A percentile compares a stretch with the other conserved stretches of the same genome.
Conservation (phyloP, 2,888 invertebrate genomes). For the Nasonovia ribisnigri region DNA sequence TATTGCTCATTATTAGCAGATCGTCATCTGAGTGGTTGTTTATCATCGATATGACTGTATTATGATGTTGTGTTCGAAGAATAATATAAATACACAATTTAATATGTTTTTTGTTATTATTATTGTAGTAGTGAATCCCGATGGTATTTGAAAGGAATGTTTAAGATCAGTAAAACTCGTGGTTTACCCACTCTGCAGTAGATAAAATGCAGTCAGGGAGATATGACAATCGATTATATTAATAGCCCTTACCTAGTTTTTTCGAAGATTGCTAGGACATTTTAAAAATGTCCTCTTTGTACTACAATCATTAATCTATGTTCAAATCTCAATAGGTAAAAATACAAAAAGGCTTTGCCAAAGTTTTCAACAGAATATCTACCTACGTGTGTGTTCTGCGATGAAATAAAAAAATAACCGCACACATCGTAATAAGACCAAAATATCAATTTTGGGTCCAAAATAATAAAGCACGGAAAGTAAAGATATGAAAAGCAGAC, state of each 20-base stretch:
- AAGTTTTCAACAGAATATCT: background rate
- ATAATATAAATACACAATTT: background rate
- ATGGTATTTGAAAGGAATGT: too few species aligned
- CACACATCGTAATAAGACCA: background rate
- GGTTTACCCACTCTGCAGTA: background rate
- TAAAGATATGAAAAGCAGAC: background rate
- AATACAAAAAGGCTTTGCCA: background rate
- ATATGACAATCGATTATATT: background rate
- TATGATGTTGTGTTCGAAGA: background rate
- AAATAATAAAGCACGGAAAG: background rate
- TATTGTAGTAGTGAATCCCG: too few species aligned
- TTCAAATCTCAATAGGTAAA: background rate
- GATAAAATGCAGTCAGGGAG: background rate
- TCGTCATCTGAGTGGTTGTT: background rate
- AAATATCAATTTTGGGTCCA: background rate
- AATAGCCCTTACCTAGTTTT: background rate
- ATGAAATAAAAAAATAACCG: background rate
- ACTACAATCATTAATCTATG: background rate
- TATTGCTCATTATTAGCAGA: background rate
- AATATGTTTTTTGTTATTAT: background rate
- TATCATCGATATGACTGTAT: background rate
- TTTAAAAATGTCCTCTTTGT: background rate
- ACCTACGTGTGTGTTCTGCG: background rate
- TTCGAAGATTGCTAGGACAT: background rate
- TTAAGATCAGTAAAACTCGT: too few species aligned